phyloP scores from a whole-genome alignment of 2,797 vertebrate genomes.

The Hylomyscus alleni region DNA sequence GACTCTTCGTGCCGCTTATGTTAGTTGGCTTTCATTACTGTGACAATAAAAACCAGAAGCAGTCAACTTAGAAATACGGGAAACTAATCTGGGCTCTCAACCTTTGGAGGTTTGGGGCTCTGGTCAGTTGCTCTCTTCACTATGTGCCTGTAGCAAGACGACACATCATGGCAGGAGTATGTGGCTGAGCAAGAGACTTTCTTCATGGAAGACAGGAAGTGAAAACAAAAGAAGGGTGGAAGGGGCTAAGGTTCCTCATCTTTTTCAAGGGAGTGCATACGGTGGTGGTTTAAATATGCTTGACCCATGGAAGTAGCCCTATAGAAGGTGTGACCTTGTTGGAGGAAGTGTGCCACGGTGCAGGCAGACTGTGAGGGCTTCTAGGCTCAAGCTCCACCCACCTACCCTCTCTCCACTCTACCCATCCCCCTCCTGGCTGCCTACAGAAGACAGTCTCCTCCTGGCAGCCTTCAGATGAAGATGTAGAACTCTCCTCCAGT shows the following conservation, averaged over 20 bases:
- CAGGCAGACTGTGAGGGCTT: too few relatives aligned
- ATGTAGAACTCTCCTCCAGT: too few relatives aligned
- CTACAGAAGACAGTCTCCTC: too few relatives aligned
- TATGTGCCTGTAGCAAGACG: neutral
- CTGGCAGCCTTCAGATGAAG: too few relatives aligned
- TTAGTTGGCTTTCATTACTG: neutral
- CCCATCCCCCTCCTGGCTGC: too few relatives aligned
- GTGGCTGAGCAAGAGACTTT: neutral
- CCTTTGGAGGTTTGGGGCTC: neutral
- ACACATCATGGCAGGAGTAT: neutral
- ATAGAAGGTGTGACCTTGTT: too few relatives aligned
- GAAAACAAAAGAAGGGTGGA: neutral
- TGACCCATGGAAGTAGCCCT: too few relatives aligned
- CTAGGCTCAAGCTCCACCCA: too few relatives aligned
- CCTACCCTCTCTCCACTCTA: too few relatives aligned
- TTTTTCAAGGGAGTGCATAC: neutral
- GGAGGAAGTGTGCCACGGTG: too few relatives aligned
- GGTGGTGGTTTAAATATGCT: too few relatives aligned
- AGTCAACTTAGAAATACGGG: neutral
- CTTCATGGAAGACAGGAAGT: neutral
- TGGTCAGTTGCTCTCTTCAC: neutral
- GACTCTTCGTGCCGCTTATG: neutral
- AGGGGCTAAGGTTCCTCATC: neutral
- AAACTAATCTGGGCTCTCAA: neutral
- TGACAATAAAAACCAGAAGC: neutral